phyloP scores from a whole-genome alignment of 2,113 vertebrate species.

The Cervus canadensis region DNA sequence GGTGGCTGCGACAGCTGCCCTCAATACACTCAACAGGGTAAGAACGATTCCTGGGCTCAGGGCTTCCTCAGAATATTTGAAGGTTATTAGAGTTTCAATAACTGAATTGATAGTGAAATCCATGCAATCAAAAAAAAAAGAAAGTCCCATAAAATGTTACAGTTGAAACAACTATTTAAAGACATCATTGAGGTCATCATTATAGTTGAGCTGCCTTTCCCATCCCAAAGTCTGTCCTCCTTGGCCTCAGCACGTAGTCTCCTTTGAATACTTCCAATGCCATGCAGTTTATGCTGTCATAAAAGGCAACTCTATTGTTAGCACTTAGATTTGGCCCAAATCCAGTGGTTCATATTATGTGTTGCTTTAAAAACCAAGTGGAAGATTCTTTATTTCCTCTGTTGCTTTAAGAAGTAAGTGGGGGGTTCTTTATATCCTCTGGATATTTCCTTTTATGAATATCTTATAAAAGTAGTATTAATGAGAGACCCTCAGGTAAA shows the following conservation, averaged over 20 bases:
- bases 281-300: background rate
- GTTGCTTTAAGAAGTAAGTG: background rate
- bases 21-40: conserved; percentile 90
- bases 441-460: background rate
- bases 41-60: background rate
- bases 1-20: conserved; percentile 82
- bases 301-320: background rate
- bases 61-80: background rate
- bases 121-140: background rate
- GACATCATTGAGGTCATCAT: background rate
- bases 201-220: background rate
- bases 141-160: background rate
- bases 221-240: too few species aligned
- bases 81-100: background rate
- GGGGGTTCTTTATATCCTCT: background rate
- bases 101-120: background rate
- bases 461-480: background rate
- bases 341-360: background rate
- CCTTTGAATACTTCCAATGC: background rate
- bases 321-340: background rate
- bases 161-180: background rate
- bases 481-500: background rate
- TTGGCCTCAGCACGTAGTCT: background rate
- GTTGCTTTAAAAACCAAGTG: background rate
- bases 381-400: background rate